phyloP scores from a whole-genome alignment of 2,113 vertebrate genomes.

The Odontophorus gujanensis region DNA sequence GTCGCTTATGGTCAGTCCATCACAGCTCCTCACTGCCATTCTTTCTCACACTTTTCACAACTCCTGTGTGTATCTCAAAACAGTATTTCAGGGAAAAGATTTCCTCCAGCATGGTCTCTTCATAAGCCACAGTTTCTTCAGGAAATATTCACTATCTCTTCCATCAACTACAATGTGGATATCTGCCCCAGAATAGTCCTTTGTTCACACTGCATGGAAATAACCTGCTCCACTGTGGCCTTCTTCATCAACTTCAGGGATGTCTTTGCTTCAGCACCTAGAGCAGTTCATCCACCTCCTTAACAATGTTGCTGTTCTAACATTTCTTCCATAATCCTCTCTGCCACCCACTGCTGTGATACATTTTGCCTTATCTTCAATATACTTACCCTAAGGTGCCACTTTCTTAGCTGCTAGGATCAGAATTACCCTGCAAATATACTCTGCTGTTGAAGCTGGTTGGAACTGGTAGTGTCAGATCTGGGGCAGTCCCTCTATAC shows the following conservation, averaged over 20 bases:
- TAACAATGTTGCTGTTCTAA: background rate
- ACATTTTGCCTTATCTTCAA: background rate
- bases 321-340: background rate
- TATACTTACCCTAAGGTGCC: accelerated
- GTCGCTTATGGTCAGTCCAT: background rate
- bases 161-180: background rate
- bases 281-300: background rate
- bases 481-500: accelerated
- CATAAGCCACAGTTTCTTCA: background rate
- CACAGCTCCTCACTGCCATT: background rate
- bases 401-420: accelerated
- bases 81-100: background rate
- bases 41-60: background rate
- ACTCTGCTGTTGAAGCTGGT: accelerated
- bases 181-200: background rate
- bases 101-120: background rate
- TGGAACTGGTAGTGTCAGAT: accelerated
- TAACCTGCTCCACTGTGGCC: accelerated
- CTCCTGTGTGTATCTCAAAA: background rate
- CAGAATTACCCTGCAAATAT: accelerated
- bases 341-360: background rate
- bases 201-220: background rate
- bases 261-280: background rate
- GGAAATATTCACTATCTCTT: background rate
- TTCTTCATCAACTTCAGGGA: background rate